Conservation (phyloP, 2,888 invertebrate species). For the Ennomos quercinarius region DNA sequence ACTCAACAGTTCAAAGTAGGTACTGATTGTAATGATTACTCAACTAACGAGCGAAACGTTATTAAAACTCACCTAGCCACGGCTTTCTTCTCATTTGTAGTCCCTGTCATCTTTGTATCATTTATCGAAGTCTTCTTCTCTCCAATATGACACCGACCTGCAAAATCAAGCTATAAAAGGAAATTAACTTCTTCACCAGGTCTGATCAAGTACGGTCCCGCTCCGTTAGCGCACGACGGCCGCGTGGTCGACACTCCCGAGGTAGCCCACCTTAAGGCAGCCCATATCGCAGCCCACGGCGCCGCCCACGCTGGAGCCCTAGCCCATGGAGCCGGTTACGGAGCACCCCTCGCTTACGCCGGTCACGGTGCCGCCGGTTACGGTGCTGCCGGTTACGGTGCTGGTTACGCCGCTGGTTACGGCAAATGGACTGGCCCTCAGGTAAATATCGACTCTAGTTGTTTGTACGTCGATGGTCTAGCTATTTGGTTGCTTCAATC, state of each 20-base stretch:
- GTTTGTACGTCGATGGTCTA: no score
- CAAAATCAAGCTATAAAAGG: no score
- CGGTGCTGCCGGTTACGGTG: conserved; percentile 43
- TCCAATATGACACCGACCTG: no score
- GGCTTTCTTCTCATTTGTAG: no score
- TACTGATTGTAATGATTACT: no score
- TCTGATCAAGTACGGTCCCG: conserved; percentile 81
- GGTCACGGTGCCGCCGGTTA: conserved; percentile 49
- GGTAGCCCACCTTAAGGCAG: conserved; percentile 85
- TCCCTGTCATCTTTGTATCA: no score
- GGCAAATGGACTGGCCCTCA: conserved; percentile 79
- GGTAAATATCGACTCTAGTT: conserved; percentile 42
- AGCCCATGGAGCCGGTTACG: conserved; percentile 46
- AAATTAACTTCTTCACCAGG: conserved; percentile 50
- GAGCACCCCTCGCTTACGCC: conserved; percentile 44
- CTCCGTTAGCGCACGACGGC: conserved; percentile 80
- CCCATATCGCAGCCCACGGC: conserved; percentile 80
- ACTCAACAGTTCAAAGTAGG: no score
- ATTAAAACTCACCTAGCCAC: background rate
- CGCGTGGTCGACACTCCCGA: conserved; percentile 83
- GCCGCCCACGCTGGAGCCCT: conserved; percentile 64
- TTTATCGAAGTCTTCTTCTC: no score
- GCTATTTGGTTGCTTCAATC: no score
- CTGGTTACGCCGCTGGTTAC: conserved; percentile 74
- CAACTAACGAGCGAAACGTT: background rate